Evolutionary conservation across 2,113 vertebrate genomes (phyloP).

Genomic region (Lasiurus borealis): DNA sequence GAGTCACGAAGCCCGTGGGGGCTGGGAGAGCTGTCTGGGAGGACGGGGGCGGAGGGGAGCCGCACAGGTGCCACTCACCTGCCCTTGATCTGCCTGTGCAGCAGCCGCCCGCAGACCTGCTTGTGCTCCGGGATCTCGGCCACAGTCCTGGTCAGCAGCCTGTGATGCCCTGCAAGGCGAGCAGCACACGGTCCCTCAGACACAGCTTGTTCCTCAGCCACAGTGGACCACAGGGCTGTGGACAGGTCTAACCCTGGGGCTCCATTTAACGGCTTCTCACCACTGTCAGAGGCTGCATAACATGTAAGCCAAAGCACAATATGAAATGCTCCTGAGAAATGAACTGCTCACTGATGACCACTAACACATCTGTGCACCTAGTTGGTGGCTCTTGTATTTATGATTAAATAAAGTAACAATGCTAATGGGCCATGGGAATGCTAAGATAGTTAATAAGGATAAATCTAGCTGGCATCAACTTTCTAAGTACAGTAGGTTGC

Average conservation of each 20-base stretch:
- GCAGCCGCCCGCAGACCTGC: constrained; percentile 92
- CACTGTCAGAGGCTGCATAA: background rate
- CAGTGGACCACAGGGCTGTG: background rate
- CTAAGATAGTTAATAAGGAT: no score
- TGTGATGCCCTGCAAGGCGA: constrained; percentile 87
- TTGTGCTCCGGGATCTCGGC: constrained; percentile 95
- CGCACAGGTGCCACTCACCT: constrained; percentile 86
- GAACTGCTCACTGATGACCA: background rate
- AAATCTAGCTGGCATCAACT: no score
- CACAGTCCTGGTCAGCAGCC: constrained; percentile 93
- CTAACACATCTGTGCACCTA: background rate
- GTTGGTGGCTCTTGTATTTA: background rate
- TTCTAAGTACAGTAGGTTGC: no score
- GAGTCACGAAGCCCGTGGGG: background rate
- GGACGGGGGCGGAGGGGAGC: background rate
- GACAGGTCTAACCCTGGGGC: background rate
- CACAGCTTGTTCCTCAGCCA: background rate
- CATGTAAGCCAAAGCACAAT: background rate
- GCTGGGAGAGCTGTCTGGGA: background rate
- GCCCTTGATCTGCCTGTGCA: constrained; percentile 93
- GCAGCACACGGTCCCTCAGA: background rate
- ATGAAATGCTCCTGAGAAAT: background rate
- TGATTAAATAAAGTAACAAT: constrained; percentile 40
- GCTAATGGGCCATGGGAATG: background rate
- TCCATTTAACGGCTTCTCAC: background rate